Evolutionary conservation across 2,113 vertebrate species (phyloP).

Genomic region (Cololabis saira): DNA sequence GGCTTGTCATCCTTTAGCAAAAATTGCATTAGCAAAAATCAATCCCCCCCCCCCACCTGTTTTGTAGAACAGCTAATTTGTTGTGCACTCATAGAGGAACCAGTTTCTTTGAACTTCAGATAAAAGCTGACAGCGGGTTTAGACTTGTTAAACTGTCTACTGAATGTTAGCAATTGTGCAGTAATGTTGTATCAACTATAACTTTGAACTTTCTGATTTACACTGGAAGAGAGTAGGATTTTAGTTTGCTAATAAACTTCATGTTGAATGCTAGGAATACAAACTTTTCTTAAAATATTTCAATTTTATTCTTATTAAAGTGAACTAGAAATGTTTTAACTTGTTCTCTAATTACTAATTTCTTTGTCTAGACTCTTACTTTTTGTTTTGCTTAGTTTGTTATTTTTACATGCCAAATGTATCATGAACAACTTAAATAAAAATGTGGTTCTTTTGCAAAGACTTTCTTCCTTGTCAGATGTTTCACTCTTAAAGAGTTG

Average conservation of each 20-base stretch:
- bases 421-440: slow-evolving; percentile 87
- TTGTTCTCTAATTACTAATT: slow-evolving; percentile 60
- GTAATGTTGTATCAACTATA: slow-evolving; percentile 98
- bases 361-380: slow-evolving; percentile 41
- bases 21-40: slow-evolving; percentile 76
- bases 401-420: slow-evolving; percentile 85
- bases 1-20: slow-evolving; percentile 55
- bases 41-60: slow-evolving; percentile 35
- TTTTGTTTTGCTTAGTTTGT: slow-evolving; percentile 86
- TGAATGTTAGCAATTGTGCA: slow-evolving; percentile 90
- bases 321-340: slow-evolving; percentile 73
- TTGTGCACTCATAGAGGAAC: slow-evolving; percentile 80
- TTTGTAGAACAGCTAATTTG: slow-evolving; percentile 80
- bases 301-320: slow-evolving; percentile 57
- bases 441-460: slow-evolving; percentile 85
- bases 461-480: slow-evolving; percentile 44
- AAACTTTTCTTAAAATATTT: slow-evolving; percentile 81
- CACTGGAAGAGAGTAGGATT: slow-evolving; percentile 76
- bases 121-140: slow-evolving; percentile 80
- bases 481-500: neutral
- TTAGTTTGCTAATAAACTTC: slow-evolving; percentile 85
- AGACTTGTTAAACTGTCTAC: slow-evolving; percentile 83
- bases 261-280: slow-evolving; percentile 88
- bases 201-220: slow-evolving; percentile 84
- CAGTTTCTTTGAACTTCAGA: slow-evolving; percentile 79